Conservation (phyloP, 1,140 invertebrate genomes). For the Drosophila gunungcola region DNA sequence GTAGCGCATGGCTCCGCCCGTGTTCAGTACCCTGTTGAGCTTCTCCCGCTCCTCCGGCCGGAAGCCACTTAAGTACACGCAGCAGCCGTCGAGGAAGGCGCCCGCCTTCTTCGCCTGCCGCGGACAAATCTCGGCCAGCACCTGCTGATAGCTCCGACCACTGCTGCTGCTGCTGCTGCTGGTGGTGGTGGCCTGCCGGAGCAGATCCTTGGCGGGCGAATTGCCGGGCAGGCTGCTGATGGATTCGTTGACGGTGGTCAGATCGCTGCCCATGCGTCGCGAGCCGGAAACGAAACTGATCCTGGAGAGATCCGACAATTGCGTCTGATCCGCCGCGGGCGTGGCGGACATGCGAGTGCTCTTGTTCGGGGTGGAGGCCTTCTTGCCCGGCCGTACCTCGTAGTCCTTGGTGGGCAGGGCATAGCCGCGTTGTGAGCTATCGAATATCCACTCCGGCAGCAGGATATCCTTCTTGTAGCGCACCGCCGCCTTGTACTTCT, state of each 20-base stretch:
- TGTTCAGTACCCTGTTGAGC: conserved; percentile 91
- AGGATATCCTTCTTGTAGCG: conserved; percentile 91
- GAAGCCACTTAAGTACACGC: conserved; percentile 90
- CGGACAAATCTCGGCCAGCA: conserved; percentile 87
- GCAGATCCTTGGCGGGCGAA: conserved; percentile 55
- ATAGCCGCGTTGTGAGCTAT: conserved; percentile 90
- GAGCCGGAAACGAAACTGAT: conserved; percentile 62
- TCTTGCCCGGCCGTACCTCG: conserved; percentile 68
- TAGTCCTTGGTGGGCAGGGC: conserved; percentile 90
- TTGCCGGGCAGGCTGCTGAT: conserved; percentile 28
- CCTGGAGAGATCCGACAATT: conserved; percentile 74
- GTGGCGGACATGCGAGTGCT: conserved; percentile 1
- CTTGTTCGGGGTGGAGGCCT: conserved; percentile 75
- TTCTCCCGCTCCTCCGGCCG: conserved; percentile 88
- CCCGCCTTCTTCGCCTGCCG: conserved; percentile 89
- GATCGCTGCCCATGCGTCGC: conserved; percentile 52
- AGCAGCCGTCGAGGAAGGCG: conserved; percentile 93
- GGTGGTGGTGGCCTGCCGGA: conserved; percentile 59
- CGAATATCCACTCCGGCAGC: conserved; percentile 90
- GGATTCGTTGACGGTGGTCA: conserved; percentile 71
- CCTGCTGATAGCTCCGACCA: conserved; percentile 57
- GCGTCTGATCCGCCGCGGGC: conserved; percentile 47
- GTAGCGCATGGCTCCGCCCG: conserved; percentile 92
- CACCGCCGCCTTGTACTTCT: conserved; percentile 92
- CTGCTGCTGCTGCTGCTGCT: background rate